These are phyloP conservation scores for Ceratothoa steindachneri DNA, from an alignment of 2,888 invertebrate genomes.

Conservation along the genomic window DNA sequence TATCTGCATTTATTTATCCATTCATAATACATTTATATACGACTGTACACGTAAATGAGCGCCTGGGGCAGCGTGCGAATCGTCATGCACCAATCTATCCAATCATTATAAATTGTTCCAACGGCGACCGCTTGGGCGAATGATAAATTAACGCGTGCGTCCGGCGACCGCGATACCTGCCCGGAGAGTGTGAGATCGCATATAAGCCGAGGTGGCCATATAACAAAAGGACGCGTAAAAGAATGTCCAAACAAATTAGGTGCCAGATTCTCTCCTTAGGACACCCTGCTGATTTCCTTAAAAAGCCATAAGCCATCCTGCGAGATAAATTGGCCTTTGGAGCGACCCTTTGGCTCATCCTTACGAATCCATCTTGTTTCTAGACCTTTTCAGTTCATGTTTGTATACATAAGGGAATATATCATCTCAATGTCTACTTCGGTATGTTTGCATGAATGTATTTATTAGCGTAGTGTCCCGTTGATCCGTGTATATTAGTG, in stretches of 20 bases:
- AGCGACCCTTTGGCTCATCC: background rate
- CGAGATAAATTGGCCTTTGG: background rate
- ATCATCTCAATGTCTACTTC: background rate
- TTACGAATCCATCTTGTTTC: background rate
- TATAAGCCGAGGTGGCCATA: background rate
- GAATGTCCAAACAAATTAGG: background rate
- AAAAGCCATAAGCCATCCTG: background rate
- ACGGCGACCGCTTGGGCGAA: background rate
- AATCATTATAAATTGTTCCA: background rate
- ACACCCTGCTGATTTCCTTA: background rate
- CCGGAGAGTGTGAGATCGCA: background rate
- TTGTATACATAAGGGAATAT: background rate
- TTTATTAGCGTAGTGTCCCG: too few relatives aligned
- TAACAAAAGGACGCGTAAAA: background rate
- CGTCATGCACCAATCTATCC: background rate
- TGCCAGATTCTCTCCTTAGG: background rate
- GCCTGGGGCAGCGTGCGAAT: too few relatives aligned
- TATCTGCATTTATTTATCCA: too few relatives aligned
- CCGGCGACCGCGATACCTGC: background rate
- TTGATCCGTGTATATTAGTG: too few relatives aligned
- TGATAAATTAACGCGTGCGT: background rate
- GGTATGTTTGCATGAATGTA: background rate
- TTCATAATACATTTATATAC: too few relatives aligned
- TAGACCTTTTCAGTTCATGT: background rate
- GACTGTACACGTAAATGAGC: too few relatives aligned